These are phyloP conservation scores for Gryon sp. DNA, from an alignment of 1,140 invertebrate genomes.

Conservation along the genomic window DNA sequence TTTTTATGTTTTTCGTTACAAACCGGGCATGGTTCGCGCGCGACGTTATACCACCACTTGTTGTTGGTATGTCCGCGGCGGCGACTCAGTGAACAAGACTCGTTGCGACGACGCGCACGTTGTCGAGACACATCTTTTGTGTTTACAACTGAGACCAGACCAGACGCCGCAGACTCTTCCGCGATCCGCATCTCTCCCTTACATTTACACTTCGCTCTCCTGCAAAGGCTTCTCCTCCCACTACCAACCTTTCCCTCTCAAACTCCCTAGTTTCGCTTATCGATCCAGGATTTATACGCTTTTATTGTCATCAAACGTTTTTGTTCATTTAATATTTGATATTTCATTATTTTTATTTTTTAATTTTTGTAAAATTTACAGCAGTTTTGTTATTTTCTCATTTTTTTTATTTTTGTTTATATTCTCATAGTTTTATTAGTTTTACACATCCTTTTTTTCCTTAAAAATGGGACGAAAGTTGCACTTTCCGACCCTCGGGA, in stretches of 20 bases:
- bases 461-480: too few species aligned
- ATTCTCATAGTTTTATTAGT: too few species aligned
- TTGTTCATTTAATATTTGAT: background rate
- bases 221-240: conserved; percentile 6
- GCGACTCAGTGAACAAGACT: conserved; percentile 19
- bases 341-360: background rate
- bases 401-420: too few species aligned
- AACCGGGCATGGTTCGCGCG: conserved; percentile 11
- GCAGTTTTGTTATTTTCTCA: too few species aligned
- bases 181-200: conserved; percentile 51
- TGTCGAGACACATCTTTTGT: conserved; percentile 65
- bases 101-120: conserved; percentile 27
- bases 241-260: conserved; percentile 42
- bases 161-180: conserved; percentile 55
- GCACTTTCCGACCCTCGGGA: too few species aligned
- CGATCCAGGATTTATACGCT: conserved; percentile 13
- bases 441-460: too few species aligned
- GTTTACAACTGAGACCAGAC: conserved; percentile 57
- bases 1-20: too few species aligned
- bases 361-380: background rate
- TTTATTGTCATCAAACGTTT: background rate
- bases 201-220: conserved; percentile 7
- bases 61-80: background rate
- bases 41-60: conserved; percentile 33
- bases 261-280: conserved; percentile 48